Conservation (phyloP, 2,797 vertebrate species). For the Neosilurus hyrtlii region DNA sequence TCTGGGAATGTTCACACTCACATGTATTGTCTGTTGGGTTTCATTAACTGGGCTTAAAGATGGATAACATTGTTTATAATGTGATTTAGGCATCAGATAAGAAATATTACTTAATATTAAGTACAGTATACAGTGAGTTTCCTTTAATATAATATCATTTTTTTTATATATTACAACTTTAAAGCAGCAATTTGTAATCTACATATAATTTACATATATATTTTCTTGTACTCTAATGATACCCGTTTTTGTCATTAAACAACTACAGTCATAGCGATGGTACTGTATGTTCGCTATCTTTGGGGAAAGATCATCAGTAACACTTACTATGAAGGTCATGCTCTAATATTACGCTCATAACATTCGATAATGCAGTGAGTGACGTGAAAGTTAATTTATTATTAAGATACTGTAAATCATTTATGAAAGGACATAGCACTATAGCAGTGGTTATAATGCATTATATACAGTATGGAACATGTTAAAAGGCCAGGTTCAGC, state of each 20-base stretch:
- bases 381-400: neutral
- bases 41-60: neutral
- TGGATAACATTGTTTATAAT: neutral
- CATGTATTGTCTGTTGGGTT: neutral
- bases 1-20: conserved; percentile 11
- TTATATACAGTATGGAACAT: too few relatives aligned
- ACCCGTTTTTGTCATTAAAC: conserved; percentile 15
- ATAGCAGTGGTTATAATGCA: neutral
- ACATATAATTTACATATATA: conserved; percentile 24
- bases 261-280: neutral
- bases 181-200: conserved; percentile 37
- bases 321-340: neutral
- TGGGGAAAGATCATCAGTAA: neutral
- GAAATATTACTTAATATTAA: neutral
- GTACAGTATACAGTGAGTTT: neutral
- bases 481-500: neutral
- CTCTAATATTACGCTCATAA: neutral
- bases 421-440: neutral
- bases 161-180: neutral
- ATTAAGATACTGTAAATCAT: neutral
- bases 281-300: neutral
- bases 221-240: neutral
- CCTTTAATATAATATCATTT: conserved; percentile 2
- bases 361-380: neutral
- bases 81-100: neutral